A percentile compares a stretch with the other conserved stretches of the same genome.
phyloP scores from a whole-genome alignment of 2,113 vertebrate species.

The Odocoileus hemionus region DNA sequence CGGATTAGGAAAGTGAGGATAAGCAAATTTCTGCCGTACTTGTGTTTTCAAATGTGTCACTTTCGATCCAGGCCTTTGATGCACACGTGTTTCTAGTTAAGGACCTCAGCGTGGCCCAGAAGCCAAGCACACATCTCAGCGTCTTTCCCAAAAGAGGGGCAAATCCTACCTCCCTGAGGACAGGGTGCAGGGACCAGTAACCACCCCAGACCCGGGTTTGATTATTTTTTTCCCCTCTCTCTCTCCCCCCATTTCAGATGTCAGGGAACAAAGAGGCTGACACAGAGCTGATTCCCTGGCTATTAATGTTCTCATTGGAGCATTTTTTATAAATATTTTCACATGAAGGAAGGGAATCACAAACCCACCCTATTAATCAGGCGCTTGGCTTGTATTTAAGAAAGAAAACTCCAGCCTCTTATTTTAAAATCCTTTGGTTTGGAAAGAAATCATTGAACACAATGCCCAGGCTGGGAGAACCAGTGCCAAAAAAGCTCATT shows the following conservation, averaged over 20 bases:
- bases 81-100: slow-evolving; percentile 69
- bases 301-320: slow-evolving; percentile 64
- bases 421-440: slow-evolving; percentile 62
- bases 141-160: not conserved
- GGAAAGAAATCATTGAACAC: slow-evolving; percentile 71
- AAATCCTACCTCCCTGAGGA: not conserved
- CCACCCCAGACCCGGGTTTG: not conserved
- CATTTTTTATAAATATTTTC: slow-evolving; percentile 51
- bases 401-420: slow-evolving; percentile 50
- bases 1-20: slow-evolving; percentile 68
- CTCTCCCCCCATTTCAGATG: not conserved
- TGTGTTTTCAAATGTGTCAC: slow-evolving; percentile 60
- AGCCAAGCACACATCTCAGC: not conserved
- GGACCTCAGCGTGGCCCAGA: not conserved
- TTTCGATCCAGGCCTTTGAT: slow-evolving; percentile 53
- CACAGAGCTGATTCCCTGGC: not conserved
- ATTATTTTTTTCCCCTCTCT: not conserved
- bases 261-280: slow-evolving; percentile 49
- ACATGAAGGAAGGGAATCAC: slow-evolving; percentile 49
- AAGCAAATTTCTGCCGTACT: slow-evolving; percentile 46
- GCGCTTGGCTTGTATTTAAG: slow-evolving; percentile 52
- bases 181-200: not conserved
- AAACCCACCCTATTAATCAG: slow-evolving; percentile 67
- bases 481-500: slow-evolving; percentile 61
- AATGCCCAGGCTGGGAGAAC: slow-evolving; percentile 17